Evolutionary conservation across 2,113 vertebrate genomes (phyloP), one percentile per base, ranked within the genome.

Genomic region (Psammodynastes pulverulentus): DNA sequence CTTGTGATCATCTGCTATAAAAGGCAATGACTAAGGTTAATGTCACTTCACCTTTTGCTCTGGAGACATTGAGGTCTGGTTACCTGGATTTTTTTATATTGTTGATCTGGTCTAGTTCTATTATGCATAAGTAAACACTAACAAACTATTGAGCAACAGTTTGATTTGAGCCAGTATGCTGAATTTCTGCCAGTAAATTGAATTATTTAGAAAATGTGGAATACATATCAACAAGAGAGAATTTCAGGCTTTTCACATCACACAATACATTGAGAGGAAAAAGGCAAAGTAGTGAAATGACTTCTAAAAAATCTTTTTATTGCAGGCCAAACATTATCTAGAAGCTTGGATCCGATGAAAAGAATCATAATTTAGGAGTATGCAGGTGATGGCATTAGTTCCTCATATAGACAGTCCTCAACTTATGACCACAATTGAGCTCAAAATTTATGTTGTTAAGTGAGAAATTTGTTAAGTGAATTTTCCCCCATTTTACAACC

Each of bases 11-110:
- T 87, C 56, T 85, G 24, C 54, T 90, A 48, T 29, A 52, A 3
- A 91, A 88, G 54, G 85, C 49, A 92, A 95, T 94, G 95, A 91
- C 92, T 67, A 79, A 52, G 29, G 17, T 94, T 49, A 85, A 46
- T 46, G 84, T 24, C 46, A 49, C 46, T 15, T 91, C 29, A 87
- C 84, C 84, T 87, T 87, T 87, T 51, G 29, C 54, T 62, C 54
- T 87, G 84, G n/a, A 87, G 54, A 62, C 62, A 86, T 86, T 91
- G 90, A 91, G 29, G 48, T 86, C 34, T 34, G 4, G 62, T 72
- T 58, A 29, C 56, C 56, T 24, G n/a, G n/a, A 0, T 10, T 26
- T 26, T 26, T 26, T 26, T 3, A 4, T 34, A 72, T 15, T 88
- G 17, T 54, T 51, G 8, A 34, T 52, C 51, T 53, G 4, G n/a